phyloP scores from a whole-genome alignment of 2,888 invertebrate genomes.

The Anthophora plumipes region DNA sequence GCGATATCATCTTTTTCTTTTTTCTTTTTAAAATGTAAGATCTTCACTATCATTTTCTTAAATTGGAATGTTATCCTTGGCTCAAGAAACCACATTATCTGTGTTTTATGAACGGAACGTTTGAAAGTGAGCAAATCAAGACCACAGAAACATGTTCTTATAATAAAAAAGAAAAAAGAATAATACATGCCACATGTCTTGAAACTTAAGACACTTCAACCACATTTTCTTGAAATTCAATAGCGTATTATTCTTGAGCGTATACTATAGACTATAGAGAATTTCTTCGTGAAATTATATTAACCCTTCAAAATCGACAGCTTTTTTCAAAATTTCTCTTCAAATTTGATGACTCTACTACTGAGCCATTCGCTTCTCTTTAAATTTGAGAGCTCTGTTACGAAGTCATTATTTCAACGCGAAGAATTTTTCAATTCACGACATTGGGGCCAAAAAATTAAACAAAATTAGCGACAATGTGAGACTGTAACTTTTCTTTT shows the following conservation, averaged over 20 bases:
- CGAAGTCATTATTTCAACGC: no score
- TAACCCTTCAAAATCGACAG: no score
- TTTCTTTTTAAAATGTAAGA: not conserved
- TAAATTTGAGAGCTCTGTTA: no score
- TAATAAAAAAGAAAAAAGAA: not conserved
- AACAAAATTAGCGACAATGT: no score
- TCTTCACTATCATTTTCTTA: not conserved
- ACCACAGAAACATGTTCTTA: conserved; percentile 10
- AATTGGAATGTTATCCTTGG: not conserved
- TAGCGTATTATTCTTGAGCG: not conserved
- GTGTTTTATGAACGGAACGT: conserved; percentile 13
- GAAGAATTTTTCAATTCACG: no score
- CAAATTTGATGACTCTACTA: no score
- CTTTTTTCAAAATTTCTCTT: no score
- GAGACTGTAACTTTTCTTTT: no score
- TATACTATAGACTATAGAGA: not conserved
- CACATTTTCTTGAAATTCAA: conserved; percentile 25
- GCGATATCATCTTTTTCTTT: not conserved
- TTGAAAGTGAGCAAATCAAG: not conserved
- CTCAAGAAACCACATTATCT: conserved; percentile 15
- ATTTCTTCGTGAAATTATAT: no score
- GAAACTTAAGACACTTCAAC: conserved; percentile 29
- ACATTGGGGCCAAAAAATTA: no score
- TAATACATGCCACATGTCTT: conserved; percentile 7
- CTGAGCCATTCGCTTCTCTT: no score